Evolutionary conservation across 2,797 vertebrate genomes (phyloP).

Genomic region (Channallabes apus): DNA sequence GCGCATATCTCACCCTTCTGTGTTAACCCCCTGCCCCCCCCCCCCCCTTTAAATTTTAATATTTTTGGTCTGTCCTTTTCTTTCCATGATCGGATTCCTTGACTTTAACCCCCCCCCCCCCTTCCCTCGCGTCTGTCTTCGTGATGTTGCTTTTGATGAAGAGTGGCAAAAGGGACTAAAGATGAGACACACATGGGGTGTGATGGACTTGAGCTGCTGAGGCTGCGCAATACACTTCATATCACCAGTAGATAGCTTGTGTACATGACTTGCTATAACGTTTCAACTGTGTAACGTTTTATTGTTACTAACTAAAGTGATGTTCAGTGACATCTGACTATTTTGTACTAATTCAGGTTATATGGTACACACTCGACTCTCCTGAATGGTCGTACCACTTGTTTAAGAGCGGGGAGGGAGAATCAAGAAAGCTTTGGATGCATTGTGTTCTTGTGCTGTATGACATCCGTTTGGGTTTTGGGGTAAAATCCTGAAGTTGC

Average conservation of each 20-base stretch:
- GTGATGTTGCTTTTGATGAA: neutral
- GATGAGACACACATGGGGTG: conserved; percentile 52
- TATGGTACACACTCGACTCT: conserved; percentile 66
- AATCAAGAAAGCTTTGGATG: conserved; percentile 48
- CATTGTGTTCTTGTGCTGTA: neutral
- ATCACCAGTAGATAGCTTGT: conserved; percentile 67
- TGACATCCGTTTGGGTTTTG: conserved; percentile 65
- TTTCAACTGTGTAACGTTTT: conserved; percentile 66
- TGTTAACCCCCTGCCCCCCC: neutral
- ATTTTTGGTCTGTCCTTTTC: conserved; percentile 24
- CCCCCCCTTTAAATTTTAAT: neutral
- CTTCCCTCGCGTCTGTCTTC: neutral
- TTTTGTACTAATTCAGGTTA: conserved; percentile 64
- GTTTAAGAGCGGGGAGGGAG: conserved; percentile 29
- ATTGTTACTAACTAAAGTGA: conserved; percentile 69
- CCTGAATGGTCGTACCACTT: conserved; percentile 72
- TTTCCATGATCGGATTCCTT: neutral
- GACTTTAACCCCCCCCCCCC: neutral
- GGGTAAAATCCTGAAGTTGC: conserved; percentile 71
- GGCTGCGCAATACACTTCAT: conserved; percentile 59
- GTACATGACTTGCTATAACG: conserved; percentile 67
- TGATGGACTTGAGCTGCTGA: conserved; percentile 64
- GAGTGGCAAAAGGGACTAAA: conserved; percentile 58
- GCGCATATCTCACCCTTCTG: conserved; percentile 63
- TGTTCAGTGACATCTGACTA: conserved; percentile 65